Base-by-base conservation (phyloP, 2,888 invertebrate species). In the Acleris cristana region DNA sequence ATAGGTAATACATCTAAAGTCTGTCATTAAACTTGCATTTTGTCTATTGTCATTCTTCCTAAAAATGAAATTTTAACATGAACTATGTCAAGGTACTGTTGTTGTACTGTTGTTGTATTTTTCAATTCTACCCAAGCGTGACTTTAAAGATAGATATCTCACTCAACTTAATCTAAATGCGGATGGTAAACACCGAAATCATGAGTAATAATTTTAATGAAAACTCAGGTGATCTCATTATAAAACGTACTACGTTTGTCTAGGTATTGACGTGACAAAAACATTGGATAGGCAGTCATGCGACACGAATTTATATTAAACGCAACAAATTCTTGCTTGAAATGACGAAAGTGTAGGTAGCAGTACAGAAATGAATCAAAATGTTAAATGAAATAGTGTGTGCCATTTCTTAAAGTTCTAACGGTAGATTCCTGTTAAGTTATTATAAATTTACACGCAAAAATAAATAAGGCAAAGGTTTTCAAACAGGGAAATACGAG, bases 341-440 rank as follows among this genome's bases (percentile, higher is more conserved):
- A 44, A 52, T 48, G 16, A 6, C 34, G n/a, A 58, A 67, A 18
- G 48, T 67, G 56, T 61, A 56, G 57, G 67, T 58, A 67, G 63
- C 53, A 40, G 58, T 51, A 40, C 16, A 8, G 21, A 34, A 34
- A 53, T 19, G 2, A 52, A 4, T 26, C 49, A 63, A 67, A 67
- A 67, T 18, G 48, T 63, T 67, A 57, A 67, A 67, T 67, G 67
- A 67, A 67, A 67, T 21, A 54, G 40, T 54, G 34, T 12, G 61
- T 16, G 51, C 21, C 30, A 23, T 34, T 18, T 19, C 44, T 19
- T 4, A 56, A 4, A 12, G 45, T 52, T 4, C 16, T 30, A 21
- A 57, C 30, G 1, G 18, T 18, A 52, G 21, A 44, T 12, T 57
- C 52, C 56, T 30, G 1, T 16, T 2, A n/a, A 58, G 16, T 19